Evolutionary conservation across 2,797 vertebrate species (phyloP), one percentile per base, ranked within the genome.

Genomic region (Chelmon rostratus): DNA sequence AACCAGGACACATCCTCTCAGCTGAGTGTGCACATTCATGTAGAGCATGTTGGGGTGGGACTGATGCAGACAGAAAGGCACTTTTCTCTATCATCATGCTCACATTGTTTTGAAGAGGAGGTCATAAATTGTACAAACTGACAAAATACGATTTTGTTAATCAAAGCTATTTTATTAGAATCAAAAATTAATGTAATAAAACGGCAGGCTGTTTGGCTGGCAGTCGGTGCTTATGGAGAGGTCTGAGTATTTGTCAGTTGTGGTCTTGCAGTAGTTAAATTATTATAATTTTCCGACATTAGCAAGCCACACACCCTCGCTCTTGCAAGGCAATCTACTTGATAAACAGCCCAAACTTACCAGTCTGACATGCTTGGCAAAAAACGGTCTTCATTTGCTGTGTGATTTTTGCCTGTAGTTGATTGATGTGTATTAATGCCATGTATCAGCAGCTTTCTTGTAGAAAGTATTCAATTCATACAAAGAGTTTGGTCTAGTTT

Each of bases 351-450:
- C 49, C 23, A 2, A 47, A 70, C n/a, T 62, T 33, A 42, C 9
- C 38, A 74, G 28, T 47, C 37, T 68, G 23, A 49, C 46, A 68
- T 44, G 31, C 46, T 19, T 42, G 66, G 46, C 12, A 9, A 61
- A 68, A 79, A 66, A 68, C 33, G 23, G 21, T 84, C 72, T 84
- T 81, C 49, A 82, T 84, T 85, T 68, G 13, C 58, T 7, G 25
- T 73, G 44, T 73, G 53, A 76, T 79, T 74, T 68, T 47, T 63
- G 59, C 25, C 61, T 44, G n/a, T n/a, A 10, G 78, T 54, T 65
- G 49, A 86, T 59, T 15, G 25, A 11, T 38, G 16, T 66, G 12
- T 77, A 64, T 72, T 79, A 65, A 57, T 54, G 56, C 47, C 31
- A 25, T 68, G 21, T 44, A 61, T 86, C 73, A 73, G 12, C 37